These are phyloP conservation scores for Hypercompe scribonia DNA, from an alignment of 2,888 invertebrate genomes.

Conservation along the genomic window DNA sequence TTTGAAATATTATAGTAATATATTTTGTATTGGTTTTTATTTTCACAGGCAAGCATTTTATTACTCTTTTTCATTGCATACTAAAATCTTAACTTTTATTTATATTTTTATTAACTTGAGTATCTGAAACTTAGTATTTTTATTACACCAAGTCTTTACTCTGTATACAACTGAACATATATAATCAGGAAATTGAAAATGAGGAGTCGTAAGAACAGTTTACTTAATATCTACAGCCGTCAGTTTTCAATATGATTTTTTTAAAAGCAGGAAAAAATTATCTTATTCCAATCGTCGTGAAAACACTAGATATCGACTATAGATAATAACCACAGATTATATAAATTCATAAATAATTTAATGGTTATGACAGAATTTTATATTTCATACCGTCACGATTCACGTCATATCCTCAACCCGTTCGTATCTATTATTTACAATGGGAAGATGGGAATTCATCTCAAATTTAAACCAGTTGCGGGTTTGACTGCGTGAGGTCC, in stretches of 20 bases:
- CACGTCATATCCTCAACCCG: background rate
- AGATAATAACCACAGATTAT: background rate
- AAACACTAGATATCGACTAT: background rate
- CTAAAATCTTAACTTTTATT: background rate
- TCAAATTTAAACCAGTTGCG: constrained; percentile 2
- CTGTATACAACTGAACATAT: background rate
- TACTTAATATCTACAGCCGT: background rate
- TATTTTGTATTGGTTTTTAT: background rate
- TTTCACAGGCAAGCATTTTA: background rate
- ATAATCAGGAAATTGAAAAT: background rate
- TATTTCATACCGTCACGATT: background rate
- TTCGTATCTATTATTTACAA: background rate
- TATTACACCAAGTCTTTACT: background rate
- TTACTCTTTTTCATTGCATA: background rate
- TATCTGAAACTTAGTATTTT: background rate
- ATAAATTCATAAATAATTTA: background rate
- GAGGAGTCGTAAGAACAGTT: background rate
- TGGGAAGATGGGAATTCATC: background rate
- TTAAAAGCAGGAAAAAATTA: background rate
- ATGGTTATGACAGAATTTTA: background rate
- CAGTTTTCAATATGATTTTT: background rate
- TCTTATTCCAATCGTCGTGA: background rate
- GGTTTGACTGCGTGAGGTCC: constrained; percentile 22
- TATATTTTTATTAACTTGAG: background rate
- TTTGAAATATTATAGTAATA: too few relatives aligned